Evolutionary conservation across 2,113 vertebrate species (phyloP).

Genomic region (Stomatorhinus ivindoensis): DNA sequence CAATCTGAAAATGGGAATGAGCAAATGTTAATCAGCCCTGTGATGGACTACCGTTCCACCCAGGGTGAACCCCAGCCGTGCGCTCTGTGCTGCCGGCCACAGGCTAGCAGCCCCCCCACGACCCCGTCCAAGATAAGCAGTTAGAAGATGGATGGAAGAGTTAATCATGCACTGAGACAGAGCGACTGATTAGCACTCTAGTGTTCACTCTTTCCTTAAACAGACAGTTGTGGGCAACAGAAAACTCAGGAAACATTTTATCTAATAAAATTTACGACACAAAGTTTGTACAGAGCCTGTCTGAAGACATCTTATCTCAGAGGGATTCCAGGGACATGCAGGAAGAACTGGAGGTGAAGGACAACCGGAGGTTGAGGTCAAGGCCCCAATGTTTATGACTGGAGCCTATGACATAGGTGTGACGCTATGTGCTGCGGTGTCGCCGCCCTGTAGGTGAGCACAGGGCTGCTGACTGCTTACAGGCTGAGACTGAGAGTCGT

Average conservation of each 20-base stretch:
- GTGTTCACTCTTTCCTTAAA: background rate
- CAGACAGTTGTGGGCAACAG: background rate
- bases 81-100: background rate
- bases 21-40: background rate
- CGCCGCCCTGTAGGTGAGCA: background rate
- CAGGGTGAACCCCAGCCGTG: background rate
- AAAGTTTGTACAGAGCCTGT: background rate
- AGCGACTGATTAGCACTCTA: background rate
- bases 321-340: constrained; percentile 19
- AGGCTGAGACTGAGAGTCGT: background rate
- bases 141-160: background rate
- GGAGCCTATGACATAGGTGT: background rate
- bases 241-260: background rate
- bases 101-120: background rate
- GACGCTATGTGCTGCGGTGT: background rate
- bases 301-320: constrained; percentile 16
- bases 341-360: constrained; percentile 27
- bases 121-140: background rate
- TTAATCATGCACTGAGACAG: constrained; percentile 25
- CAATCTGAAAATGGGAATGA: background rate
- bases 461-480: background rate
- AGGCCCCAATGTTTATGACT: background rate
- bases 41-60: background rate
- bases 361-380: constrained; percentile 25
- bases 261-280: background rate